Evolutionary conservation across 2,797 vertebrate genomes (phyloP).

Genomic region (Corythornis leucogaster): DNA sequence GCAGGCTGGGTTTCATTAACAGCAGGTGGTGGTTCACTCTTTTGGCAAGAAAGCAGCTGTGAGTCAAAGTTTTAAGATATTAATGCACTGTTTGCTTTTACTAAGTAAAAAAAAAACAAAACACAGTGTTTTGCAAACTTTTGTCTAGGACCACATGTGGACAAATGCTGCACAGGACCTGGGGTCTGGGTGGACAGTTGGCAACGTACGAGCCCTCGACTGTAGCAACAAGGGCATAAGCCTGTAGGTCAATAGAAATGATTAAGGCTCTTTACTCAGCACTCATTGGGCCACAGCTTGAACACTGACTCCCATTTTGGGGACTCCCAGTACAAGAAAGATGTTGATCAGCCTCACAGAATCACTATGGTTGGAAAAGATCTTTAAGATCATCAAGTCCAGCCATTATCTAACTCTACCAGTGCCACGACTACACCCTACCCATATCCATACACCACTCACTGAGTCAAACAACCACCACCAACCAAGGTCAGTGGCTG

Average conservation of each 20-base stretch:
- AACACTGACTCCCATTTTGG: not conserved
- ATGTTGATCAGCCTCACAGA: not conserved
- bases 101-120: not conserved
- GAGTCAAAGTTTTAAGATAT: not conserved
- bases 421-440: too few relatives aligned
- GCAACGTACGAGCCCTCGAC: not conserved
- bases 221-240: not conserved
- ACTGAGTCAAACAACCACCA: not conserved
- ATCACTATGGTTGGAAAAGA: too few relatives aligned
- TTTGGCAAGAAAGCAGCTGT: not conserved
- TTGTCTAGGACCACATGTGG: not conserved
- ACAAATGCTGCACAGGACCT: not conserved
- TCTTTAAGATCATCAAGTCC: too few relatives aligned
- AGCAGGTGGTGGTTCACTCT: not conserved
- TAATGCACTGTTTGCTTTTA: not conserved
- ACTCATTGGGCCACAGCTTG: not conserved
- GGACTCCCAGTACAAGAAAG: not conserved
- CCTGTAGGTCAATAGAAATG: not conserved
- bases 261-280: not conserved
- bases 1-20: slow-evolving; percentile 8
- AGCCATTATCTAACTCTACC: too few relatives aligned
- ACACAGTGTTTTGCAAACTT: not conserved
- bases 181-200: not conserved
- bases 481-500: not conserved
- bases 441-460: too few relatives aligned